Conservation (phyloP, 2,888 invertebrate genomes). For the Taphrorychus bicolor region DNA sequence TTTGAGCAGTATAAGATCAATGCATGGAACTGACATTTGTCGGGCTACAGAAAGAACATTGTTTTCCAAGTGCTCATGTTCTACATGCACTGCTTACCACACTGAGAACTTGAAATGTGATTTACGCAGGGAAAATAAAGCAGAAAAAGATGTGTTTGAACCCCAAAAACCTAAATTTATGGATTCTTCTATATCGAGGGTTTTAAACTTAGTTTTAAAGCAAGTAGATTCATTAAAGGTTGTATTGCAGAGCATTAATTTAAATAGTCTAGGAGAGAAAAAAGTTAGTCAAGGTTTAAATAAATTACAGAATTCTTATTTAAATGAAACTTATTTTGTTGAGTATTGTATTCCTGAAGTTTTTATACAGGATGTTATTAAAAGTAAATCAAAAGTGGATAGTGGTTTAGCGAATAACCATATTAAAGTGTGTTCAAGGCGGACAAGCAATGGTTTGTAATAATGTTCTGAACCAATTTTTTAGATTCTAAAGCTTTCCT, state of each 20-base stretch:
- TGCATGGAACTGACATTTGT: constrained; percentile 56
- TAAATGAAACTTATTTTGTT: constrained; percentile 59
- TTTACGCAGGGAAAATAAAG: constrained; percentile 36
- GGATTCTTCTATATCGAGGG: no score
- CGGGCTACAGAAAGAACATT: constrained; percentile 52
- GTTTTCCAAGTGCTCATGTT: constrained; percentile 49
- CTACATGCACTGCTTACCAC: constrained; percentile 54
- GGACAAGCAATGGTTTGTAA: constrained; percentile 55
- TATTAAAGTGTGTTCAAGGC: constrained; percentile 58
- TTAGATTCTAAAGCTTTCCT: background rate
- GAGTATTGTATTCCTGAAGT: constrained; percentile 60
- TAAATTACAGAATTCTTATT: constrained; percentile 43
- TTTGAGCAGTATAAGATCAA: constrained; percentile 57
- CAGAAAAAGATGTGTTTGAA: constrained; percentile 14
- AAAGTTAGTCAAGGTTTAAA: constrained; percentile 50
- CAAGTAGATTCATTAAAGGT: constrained; percentile 61
- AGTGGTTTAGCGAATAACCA: constrained; percentile 55
- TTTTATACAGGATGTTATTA: constrained; percentile 45
- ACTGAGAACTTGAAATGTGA: constrained; percentile 48
- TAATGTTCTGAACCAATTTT: background rate
- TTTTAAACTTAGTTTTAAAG: no score
- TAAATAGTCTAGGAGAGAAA: constrained; percentile 60
- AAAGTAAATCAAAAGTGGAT: constrained; percentile 55
- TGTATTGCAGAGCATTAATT: constrained; percentile 57
- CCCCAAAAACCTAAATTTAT: no score